phyloP scores from a whole-genome alignment of 2,797 vertebrate species.

The Hoplostethus mediterraneus region DNA sequence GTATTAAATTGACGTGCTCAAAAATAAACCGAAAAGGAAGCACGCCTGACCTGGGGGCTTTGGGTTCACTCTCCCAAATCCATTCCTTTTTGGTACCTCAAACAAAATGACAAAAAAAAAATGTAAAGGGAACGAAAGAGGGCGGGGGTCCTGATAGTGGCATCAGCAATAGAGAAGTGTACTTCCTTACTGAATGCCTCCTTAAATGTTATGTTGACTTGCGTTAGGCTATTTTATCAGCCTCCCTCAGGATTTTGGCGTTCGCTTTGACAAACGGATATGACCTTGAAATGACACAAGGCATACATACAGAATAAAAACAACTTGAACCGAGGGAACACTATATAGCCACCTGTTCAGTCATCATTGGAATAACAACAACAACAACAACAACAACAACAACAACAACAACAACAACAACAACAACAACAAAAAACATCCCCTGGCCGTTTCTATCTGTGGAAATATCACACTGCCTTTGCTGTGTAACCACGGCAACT shows the following conservation, averaged over 20 bases:
- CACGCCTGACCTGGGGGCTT: slow-evolving; percentile 18
- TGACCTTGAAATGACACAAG: slow-evolving; percentile 80
- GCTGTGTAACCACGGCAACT: slow-evolving; percentile 83
- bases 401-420: neutral
- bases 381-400: neutral
- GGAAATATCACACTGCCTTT: slow-evolving; percentile 54
- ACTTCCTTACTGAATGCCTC: too few species aligned
- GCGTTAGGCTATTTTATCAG: neutral
- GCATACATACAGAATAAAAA: slow-evolving; percentile 17
- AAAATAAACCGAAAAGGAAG: slow-evolving; percentile 16
- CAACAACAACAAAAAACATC: neutral
- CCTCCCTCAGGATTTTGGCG: neutral
- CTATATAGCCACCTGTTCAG: slow-evolving; percentile 64
- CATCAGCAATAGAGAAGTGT: too few species aligned
- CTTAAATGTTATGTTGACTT: too few species aligned
- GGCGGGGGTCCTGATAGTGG: too few species aligned
- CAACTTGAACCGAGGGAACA: slow-evolving; percentile 7
- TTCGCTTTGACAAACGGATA: neutral
- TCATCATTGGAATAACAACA: slow-evolving; percentile 27
- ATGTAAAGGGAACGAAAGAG: too few species aligned
- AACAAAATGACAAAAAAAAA: too few species aligned
- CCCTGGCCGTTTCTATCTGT: slow-evolving; percentile 3
- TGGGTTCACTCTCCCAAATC: neutral
- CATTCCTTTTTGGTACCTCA: too few species aligned
- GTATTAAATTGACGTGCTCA: slow-evolving; percentile 18